phyloP scores from a whole-genome alignment of 2,113 vertebrate species.

The Bubalus kerabau region DNA sequence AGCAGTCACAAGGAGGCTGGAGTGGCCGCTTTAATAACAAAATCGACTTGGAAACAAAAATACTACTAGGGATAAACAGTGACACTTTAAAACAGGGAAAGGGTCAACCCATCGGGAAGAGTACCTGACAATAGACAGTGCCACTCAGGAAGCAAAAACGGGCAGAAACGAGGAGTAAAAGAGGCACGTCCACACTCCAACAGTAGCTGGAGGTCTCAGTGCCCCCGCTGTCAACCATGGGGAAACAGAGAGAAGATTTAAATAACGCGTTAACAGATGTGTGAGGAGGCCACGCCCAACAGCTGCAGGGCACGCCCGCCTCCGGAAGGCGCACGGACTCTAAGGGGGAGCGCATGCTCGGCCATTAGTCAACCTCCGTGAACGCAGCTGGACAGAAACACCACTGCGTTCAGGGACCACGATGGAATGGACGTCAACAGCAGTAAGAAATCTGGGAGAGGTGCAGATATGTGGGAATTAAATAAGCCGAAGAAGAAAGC shows the following conservation, averaged over 20 bases:
- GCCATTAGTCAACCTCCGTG: background rate
- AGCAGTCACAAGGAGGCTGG: background rate
- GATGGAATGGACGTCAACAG: background rate
- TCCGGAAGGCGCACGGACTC: accelerated
- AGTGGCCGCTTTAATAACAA: background rate
- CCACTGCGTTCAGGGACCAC: accelerated
- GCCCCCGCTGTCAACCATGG: accelerated
- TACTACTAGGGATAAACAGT: background rate
- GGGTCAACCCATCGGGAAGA: background rate
- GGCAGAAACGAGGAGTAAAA: background rate
- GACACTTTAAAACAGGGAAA: background rate
- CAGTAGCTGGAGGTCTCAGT: accelerated
- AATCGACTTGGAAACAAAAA: background rate
- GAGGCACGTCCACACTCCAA: background rate
- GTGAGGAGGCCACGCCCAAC: accelerated
- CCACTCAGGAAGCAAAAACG: background rate
- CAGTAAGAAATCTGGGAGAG: background rate
- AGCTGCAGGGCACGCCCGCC: background rate
- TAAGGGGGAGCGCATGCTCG: too few species aligned
- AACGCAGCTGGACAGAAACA: background rate
- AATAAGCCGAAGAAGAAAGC: background rate
- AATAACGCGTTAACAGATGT: accelerated
- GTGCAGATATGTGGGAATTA: background rate
- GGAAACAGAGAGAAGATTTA: background rate
- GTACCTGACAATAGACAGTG: background rate